Conservation (phyloP, 1,140 invertebrate genomes). For the Theocolax elegans region DNA sequence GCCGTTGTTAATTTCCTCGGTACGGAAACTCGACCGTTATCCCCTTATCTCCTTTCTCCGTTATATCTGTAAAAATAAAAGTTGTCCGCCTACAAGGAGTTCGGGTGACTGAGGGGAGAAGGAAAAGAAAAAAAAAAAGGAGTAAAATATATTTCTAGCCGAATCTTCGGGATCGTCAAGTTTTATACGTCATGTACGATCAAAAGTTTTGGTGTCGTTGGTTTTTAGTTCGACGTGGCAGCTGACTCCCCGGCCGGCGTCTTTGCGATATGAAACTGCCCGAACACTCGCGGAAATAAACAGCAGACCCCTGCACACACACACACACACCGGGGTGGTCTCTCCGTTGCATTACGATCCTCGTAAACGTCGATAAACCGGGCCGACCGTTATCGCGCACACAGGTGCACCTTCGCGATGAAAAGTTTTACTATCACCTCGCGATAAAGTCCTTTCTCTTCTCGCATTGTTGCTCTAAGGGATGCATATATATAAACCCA, state of each 20-base stretch:
- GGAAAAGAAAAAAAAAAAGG: no score
- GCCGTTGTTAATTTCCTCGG: constrained; percentile 17
- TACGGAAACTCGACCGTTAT: neutral
- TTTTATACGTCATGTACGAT: no score
- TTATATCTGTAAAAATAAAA: no score
- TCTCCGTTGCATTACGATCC: constrained; percentile 12
- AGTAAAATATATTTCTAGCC: no score
- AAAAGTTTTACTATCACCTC: constrained; percentile 17
- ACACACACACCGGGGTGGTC: no score
- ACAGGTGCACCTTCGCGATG: neutral
- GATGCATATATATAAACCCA: no score
- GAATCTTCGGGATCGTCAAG: no score
- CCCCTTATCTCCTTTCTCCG: neutral
- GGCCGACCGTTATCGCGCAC: neutral
- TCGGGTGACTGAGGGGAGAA: no score
- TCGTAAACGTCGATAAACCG: constrained; percentile 15
- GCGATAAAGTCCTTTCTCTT: neutral
- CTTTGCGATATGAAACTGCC: neutral
- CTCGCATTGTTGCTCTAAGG: neutral
- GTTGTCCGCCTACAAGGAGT: no score
- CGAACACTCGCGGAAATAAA: constrained; percentile 15
- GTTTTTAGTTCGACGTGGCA: neutral
- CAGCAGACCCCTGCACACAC: neutral
- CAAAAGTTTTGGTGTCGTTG: no score
- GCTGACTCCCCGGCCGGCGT: neutral